Evolutionary conservation across 2,113 vertebrate genomes (phyloP).

Genomic region (Oreochromis niloticus): DNA sequence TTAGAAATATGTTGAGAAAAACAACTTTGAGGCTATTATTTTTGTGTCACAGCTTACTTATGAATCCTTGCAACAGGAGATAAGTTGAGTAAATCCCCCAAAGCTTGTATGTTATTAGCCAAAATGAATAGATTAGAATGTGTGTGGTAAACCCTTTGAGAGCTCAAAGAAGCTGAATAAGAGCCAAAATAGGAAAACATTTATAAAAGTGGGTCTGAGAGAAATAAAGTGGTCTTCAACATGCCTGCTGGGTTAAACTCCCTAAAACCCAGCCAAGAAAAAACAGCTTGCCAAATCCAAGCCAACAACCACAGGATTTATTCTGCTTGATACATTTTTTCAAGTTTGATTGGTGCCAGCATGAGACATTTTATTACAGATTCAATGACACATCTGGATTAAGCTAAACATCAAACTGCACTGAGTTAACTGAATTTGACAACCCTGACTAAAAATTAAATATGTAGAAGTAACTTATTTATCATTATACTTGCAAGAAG

Average conservation of each 20-base stretch:
- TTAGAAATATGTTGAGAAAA: background rate
- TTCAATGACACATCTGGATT: background rate
- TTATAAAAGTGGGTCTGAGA: background rate
- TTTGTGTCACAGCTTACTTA: background rate
- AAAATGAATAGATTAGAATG: background rate
- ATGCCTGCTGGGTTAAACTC: background rate
- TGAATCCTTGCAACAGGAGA: background rate
- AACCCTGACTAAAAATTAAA: background rate
- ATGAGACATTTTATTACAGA: background rate
- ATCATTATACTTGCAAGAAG: background rate
- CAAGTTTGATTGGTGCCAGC: background rate
- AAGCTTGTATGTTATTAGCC: background rate
- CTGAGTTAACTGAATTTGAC: background rate
- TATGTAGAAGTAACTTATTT: background rate
- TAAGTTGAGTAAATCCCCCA: conserved; percentile 3
- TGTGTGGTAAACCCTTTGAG: background rate
- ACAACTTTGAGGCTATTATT: background rate
- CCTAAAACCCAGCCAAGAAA: background rate
- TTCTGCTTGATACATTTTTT: background rate
- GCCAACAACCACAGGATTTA: background rate
- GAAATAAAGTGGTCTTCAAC: background rate
- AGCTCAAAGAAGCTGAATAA: background rate
- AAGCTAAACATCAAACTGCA: background rate
- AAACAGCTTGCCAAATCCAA: background rate
- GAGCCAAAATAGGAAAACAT: background rate